Conservation (phyloP, 2,888 invertebrate species). For the Xanthostigma xanthostigma region DNA sequence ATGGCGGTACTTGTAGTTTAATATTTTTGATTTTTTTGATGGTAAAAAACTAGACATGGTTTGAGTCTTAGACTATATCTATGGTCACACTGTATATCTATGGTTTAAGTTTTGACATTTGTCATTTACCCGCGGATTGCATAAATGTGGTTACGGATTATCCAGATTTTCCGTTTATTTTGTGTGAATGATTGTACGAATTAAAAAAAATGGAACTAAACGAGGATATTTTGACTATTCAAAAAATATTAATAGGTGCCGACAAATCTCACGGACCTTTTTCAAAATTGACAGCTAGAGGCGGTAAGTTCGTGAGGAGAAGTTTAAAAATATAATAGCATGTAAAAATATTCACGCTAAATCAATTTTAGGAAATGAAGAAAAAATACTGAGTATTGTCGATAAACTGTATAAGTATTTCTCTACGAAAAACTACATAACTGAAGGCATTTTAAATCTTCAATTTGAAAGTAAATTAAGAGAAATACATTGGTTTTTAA, state of each 20-base stretch:
- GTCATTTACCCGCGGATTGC: no score
- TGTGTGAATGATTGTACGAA: no score
- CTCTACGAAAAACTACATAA: neutral
- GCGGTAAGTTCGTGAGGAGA: neutral
- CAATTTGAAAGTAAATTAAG: neutral
- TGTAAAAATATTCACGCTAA: neutral
- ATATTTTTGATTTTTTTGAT: no score
- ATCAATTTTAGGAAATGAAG: neutral
- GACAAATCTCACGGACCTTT: neutral
- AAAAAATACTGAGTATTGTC: neutral
- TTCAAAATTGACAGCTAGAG: neutral
- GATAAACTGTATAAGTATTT: neutral
- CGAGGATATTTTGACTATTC: neutral
- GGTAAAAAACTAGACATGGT: no score
- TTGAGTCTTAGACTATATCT: no score
- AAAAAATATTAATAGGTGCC: neutral
- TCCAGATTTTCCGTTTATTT: no score
- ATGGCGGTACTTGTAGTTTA: no score
- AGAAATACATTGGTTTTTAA: slow-evolving; percentile 3
- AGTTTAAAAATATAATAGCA: neutral
- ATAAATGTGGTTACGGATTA: no score
- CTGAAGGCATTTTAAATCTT: neutral
- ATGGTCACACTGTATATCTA: no score
- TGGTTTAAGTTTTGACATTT: no score
- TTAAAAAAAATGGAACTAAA: neutral